Evolutionary conservation across 2,797 vertebrate species (phyloP), one percentile per base, ranked within the genome.

Genomic region (Chrosomus eos): DNA sequence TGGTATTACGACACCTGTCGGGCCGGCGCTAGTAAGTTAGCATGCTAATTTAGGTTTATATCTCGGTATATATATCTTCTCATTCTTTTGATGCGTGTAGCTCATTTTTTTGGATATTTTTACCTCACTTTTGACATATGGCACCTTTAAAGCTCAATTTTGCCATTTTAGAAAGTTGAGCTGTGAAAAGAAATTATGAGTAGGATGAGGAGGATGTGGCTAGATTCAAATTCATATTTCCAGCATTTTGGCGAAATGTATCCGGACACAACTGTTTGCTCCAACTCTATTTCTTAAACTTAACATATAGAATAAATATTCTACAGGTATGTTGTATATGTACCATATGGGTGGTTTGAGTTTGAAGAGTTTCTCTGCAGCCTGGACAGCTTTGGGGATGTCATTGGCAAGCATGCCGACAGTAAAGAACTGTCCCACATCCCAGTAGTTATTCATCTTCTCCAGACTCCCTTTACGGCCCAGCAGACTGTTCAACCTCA

Each of bases 371-470:
- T 95, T 98, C 90, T 99, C 98, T 0, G 97, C 97, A 31, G 97
- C 97, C 90, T 98, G 97, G 4, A 98, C 96, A 1, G 97, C 97
- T 94, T 99, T 99, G 36, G 95, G 95, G 87, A 96, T 93, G 90
- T 99, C 96, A 55, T 87, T 96, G 77, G 96, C 96, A 80, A 99
- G 91, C 96, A 99, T 97, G 95, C 96, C 97, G 80, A 99, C 95
- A 0, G 92, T 97, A 92, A 99, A 97, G 93, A 98, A 98, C 91
- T 98, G 97, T 73, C 97, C 97, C 66, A 99, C 96, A 11, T 99
- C 98, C 97, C 98, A 99, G 94, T 98, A 99, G 92, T 94, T 98
- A 89, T 96, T 97, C 96, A 99, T 98, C 92, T 98, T 98, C 91
- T 98, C 97, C 92, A 99, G 92, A 87, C 96, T 98, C 74, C 98